Conservation (phyloP, 2,113 vertebrate genomes). For the Dasyurus viverrinus region DNA sequence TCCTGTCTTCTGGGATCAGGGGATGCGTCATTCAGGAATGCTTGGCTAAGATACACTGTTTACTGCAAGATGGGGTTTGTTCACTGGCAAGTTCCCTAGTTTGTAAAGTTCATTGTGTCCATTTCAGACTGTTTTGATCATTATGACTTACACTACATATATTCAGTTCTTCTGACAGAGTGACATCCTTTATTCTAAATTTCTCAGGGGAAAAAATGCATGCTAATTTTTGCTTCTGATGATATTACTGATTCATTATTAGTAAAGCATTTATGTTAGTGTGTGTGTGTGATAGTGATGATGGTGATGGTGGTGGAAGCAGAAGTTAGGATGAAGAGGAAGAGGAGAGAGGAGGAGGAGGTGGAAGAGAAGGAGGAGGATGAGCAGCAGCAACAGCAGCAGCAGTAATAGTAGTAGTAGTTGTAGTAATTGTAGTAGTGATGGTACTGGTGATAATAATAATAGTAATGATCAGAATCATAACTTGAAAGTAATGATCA, state of each 20-base stretch:
- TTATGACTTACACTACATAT: not conserved
- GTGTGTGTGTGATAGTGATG: no score
- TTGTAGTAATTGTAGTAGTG: no score
- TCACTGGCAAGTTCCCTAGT: not conserved
- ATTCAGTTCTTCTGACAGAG: not conserved
- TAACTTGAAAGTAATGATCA: not conserved
- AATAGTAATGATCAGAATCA: not conserved
- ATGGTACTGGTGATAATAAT: not conserved
- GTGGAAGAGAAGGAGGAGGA: no score
- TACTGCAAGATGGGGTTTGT: not conserved
- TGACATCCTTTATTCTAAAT: not conserved
- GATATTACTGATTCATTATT: not conserved
- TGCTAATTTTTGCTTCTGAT: not conserved
- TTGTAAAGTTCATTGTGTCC: slow-evolving; percentile 1
- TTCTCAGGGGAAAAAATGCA: not conserved
- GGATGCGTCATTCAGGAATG: not conserved
- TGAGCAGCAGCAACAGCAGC: no score
- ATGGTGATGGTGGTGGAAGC: no score
- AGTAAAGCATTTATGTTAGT: not conserved
- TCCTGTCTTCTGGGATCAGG: not conserved
- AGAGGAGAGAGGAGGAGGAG: no score
- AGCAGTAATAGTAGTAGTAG: no score
- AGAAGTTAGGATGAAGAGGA: no score
- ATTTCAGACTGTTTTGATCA: not conserved
- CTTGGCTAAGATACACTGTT: slow-evolving; percentile 1